A percentile compares a stretch with the other conserved stretches of the same genome.
These are phyloP conservation scores for Neodiprion fabricii DNA, from an alignment of 1,140 invertebrate genomes.

Conservation along the genomic window DNA sequence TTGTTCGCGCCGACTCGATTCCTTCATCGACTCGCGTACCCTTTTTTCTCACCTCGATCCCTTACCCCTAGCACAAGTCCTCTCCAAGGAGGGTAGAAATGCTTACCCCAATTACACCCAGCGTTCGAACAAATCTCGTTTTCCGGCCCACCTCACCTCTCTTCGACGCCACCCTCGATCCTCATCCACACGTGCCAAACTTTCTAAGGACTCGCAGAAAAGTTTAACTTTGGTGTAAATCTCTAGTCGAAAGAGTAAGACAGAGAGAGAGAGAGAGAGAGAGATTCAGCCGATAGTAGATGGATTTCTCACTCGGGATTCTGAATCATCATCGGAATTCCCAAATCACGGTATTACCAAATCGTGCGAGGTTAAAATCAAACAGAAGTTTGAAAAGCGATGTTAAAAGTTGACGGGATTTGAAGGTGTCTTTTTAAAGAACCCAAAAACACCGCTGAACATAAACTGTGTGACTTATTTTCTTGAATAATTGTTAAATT, in stretches of 20 bases:
- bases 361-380: too few species aligned
- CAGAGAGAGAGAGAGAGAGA: conserved; percentile 6
- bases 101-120: conserved; percentile 3
- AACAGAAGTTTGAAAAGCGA: too few species aligned
- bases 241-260: conserved; percentile 10
- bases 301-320: conserved; percentile 6
- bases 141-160: conserved; percentile 9
- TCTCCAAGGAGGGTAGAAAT: not conserved
- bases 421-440: too few species aligned
- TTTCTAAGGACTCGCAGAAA: not conserved
- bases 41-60: not conserved
- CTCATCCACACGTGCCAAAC: not conserved
- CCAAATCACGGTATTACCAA: too few species aligned
- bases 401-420: too few species aligned
- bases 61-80: not conserved
- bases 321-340: not conserved
- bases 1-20: not conserved
- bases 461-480: too few species aligned
- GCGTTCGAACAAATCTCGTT: conserved; percentile 7
- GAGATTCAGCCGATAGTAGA: not conserved
- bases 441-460: too few species aligned
- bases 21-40: too few species aligned
- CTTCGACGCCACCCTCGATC: conserved; percentile 1
- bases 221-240: not conserved
- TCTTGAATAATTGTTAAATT: too few species aligned